Base-by-base conservation (phyloP, 2,113 vertebrate genomes). In the Harpagus bidentatus region DNA sequence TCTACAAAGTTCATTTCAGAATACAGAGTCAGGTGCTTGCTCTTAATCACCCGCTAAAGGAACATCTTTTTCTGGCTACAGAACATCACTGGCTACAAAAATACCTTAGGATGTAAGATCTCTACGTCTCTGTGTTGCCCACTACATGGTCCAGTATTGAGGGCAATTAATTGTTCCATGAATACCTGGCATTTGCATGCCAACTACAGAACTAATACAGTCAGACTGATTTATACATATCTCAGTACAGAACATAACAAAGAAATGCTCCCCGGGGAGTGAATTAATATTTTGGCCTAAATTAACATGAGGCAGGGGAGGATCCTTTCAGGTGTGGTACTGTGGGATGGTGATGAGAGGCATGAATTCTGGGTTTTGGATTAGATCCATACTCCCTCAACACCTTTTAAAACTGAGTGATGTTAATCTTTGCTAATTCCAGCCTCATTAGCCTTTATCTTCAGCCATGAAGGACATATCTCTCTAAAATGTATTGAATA, bases 391-490 rank as follows among this genome's bases (percentile, higher is more conserved):
- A 94, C 73, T 95, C 86, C 82, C 93, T 93, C 56, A 79, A 72
- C 73, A 76, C n/a, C 91, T 88, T 94, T 95, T 82, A 85, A 94
- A 95, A 86, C n/a, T 47, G 36, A 67, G 47, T 92, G 66, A 80
- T 90, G 52, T 65, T 91, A 85, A 95, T 92, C 80, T 91, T 77
- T 89, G 81, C 34, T 93, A 94, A 97, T 96, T 95, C 62, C 43
- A 93, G 62, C 13, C 73, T 88, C 82, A 86, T 93, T 95, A 94
- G 85, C 65, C 63, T 94, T 90, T 81, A 74, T 90, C 50, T 97
- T 86, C 70, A 83, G 83, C 71, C 77, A 70, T 96, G 86, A 95
- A 95, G 95, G 93, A 85, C 62, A 50, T 59, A 40, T 38, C 31
- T 65, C 17, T 66, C 81, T 74, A 45, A 90, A 91, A 58, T 45